phyloP scores from a whole-genome alignment of 1,140 invertebrate genomes.

The Drosophila repleta region DNA sequence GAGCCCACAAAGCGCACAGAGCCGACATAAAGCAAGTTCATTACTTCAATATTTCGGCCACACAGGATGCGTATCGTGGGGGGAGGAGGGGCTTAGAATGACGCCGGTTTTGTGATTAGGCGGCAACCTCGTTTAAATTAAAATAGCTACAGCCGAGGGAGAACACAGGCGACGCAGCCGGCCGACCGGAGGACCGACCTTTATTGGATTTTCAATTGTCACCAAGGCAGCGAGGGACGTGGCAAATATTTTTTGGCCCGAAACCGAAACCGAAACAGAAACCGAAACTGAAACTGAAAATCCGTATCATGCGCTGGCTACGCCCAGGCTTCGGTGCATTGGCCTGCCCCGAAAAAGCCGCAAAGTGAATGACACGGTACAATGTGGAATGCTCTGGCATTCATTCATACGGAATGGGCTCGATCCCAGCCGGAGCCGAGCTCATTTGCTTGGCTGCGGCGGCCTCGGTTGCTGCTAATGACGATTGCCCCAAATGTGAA shows the following conservation, averaged over 20 bases:
- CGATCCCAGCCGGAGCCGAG: slow-evolving; percentile 3
- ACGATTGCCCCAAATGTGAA: slow-evolving; percentile 72
- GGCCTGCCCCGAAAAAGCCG: slow-evolving; percentile 34
- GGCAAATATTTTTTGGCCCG: slow-evolving; percentile 67
- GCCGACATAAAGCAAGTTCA: slow-evolving; percentile 62
- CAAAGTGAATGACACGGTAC: slow-evolving; percentile 73
- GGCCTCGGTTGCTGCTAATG: slow-evolving; percentile 73
- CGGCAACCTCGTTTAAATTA: slow-evolving; percentile 77
- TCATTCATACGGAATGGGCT: slow-evolving; percentile 41
- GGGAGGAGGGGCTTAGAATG: slow-evolving; percentile 8
- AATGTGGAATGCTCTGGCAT: slow-evolving; percentile 36
- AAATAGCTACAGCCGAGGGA: slow-evolving; percentile 62
- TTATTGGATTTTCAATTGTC: slow-evolving; percentile 82
- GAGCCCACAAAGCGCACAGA: slow-evolving; percentile 27
- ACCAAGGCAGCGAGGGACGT: slow-evolving; percentile 50
- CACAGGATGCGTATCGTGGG: slow-evolving; percentile 53
- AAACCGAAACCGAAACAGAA: slow-evolving; percentile 34
- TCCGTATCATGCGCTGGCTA: no score
- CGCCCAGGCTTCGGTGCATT: slow-evolving; percentile 3
- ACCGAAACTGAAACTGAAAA: neutral
- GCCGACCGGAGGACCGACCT: slow-evolving; percentile 45
- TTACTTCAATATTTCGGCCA: slow-evolving; percentile 77
- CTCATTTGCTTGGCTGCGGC: slow-evolving; percentile 30
- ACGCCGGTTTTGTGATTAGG: slow-evolving; percentile 73
- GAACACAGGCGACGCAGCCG: neutral